Conservation (phyloP, 2,113 vertebrate species). For the Petaurus breviceps region DNA sequence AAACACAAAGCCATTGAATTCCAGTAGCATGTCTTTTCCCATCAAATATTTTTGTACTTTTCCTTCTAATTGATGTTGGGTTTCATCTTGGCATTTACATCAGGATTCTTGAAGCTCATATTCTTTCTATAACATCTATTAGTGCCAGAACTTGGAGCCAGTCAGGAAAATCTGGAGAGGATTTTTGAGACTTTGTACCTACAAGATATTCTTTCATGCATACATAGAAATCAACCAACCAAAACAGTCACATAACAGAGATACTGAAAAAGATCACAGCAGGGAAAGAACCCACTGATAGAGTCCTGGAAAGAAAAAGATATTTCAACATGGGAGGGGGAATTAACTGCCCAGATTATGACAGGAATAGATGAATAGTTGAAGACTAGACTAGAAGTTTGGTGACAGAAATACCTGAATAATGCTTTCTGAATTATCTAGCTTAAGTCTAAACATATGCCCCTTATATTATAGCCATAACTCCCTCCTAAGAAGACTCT, state of each 20-base stretch:
- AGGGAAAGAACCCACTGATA: background rate
- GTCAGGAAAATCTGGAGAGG: background rate
- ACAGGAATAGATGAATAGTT: background rate
- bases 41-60: background rate
- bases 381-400: background rate
- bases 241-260: background rate
- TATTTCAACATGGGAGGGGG: background rate
- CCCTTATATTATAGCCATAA: background rate
- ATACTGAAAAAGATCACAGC: background rate
- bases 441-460: background rate
- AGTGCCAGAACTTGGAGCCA: background rate
- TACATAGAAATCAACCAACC: background rate
- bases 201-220: background rate
- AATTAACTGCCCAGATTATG: background rate
- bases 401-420: background rate
- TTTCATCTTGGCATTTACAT: background rate
- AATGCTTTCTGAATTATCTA: background rate
- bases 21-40: background rate
- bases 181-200: background rate
- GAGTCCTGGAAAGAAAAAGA: background rate
- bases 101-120: background rate
- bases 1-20: background rate
- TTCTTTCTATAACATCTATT: background rate
- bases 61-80: background rate
- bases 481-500: background rate